These are phyloP conservation scores for Loris lydekkerianus DNA, from an alignment of 2,797 vertebrate genomes.

Conservation along the genomic window DNA sequence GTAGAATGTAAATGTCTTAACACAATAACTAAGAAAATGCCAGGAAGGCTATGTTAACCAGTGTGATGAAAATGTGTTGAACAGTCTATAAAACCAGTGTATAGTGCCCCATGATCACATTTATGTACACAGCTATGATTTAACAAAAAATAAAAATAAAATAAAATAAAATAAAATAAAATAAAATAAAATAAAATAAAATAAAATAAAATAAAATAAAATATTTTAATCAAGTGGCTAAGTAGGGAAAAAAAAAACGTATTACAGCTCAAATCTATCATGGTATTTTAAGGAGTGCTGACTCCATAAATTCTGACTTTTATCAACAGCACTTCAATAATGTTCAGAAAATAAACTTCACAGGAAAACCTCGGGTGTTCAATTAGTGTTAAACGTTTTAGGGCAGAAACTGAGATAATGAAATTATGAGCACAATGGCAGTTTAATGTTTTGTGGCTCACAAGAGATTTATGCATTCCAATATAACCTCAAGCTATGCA, in stretches of 20 bases:
- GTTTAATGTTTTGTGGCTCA: slow-evolving; percentile 89
- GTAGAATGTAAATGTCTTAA: too few species aligned
- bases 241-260: slow-evolving; percentile 56
- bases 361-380: slow-evolving; percentile 89
- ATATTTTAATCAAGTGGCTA: too few species aligned
- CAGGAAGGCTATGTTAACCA: too few species aligned
- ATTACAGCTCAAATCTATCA: slow-evolving; percentile 87
- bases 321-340: slow-evolving; percentile 88
- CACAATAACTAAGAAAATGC: too few species aligned
- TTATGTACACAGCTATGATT: too few species aligned
- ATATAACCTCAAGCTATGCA: slow-evolving; percentile 89
- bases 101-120: too few species aligned
- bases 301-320: slow-evolving; percentile 88
- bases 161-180: too few species aligned
- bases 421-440: slow-evolving; percentile 90
- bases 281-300: slow-evolving; percentile 88
- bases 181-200: too few species aligned
- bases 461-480: slow-evolving; percentile 89
- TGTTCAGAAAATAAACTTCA: slow-evolving; percentile 89
- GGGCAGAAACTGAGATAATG: slow-evolving; percentile 89
- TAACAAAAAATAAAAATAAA: too few species aligned
- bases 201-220: too few species aligned
- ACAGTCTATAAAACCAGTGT: too few species aligned
- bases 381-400: slow-evolving; percentile 90
- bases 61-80: too few species aligned